Evolutionary conservation across 2,888 invertebrate species (phyloP).

Genomic region (Thera britannica): DNA sequence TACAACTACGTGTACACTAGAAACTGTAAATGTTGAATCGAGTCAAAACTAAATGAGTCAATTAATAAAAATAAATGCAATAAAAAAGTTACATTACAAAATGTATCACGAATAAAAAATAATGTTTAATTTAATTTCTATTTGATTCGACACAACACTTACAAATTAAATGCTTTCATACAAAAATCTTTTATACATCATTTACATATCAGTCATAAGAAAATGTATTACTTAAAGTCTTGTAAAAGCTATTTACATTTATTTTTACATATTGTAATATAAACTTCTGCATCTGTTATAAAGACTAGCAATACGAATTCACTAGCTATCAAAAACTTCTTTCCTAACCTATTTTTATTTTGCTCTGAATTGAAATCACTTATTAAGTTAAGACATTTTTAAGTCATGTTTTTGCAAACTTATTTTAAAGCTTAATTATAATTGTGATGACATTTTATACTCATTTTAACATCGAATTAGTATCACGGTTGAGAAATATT

Average conservation of each 20-base stretch:
- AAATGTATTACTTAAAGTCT: conserved; percentile 53
- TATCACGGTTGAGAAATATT: conserved; percentile 26
- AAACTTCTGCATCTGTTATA: conserved; percentile 32
- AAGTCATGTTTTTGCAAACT: conserved; percentile 32
- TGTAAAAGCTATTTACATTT: conserved; percentile 53
- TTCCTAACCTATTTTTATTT: conserved; percentile 28
- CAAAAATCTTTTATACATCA: conserved; percentile 61
- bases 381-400: conserved; percentile 16
- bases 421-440: conserved; percentile 23
- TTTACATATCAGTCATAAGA: conserved; percentile 77
- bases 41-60: conserved; percentile 30
- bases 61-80: conserved; percentile 29
- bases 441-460: conserved; percentile 31
- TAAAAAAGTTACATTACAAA: conserved; percentile 23
- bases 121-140: conserved; percentile 7
- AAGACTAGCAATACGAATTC: conserved; percentile 39
- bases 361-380: conserved; percentile 28
- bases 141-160: conserved; percentile 40
- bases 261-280: conserved; percentile 33
- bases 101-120: conserved; percentile 26
- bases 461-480: conserved; percentile 19
- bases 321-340: conserved; percentile 31
- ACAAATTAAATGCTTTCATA: conserved; percentile 43
- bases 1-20: conserved; percentile 41
- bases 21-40: conserved; percentile 35